Evolutionary conservation across 2,888 invertebrate species (phyloP), one percentile per base, ranked within the genome.

Genomic region (Leptinotarsa rubiginosa): DNA sequence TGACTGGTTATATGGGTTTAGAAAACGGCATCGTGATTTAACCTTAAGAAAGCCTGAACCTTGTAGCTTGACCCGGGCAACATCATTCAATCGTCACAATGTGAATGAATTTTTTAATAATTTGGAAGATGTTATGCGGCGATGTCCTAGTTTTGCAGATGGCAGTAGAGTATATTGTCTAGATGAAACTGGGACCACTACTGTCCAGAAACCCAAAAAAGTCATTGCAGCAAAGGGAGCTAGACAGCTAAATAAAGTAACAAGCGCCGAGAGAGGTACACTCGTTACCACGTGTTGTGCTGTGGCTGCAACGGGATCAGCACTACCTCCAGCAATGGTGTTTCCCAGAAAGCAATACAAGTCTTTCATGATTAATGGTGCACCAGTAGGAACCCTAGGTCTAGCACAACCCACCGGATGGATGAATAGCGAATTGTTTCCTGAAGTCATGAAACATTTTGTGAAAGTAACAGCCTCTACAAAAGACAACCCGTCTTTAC

Each of bases 251-350:
- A n/a, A 16, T 16, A 62, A 79, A 79, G 72, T 82, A 84, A 85
- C 85, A 20, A 85, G 84, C 74, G 84, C 80, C 4, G 86, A 86
- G 78, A 80, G 69, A 22, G 64, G 64, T 16, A 54, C 50, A n/a
- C 76, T 85, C n/a, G 83, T 85, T 47, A 86, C 85, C 7, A 84
- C 83, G 5, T 83, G 84, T 69, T 78, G 78, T 69, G 83, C 84
- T 16, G 71, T 86, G 5, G 77, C 74, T 73, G 86, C 87, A 4
- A 77, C 78, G 71, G 84, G 86, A 50, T 73, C 73, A 50, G 84
- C 25, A 31, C 52, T 74, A 22, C 72, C 84, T 31, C 49, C 49
- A 49, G 49, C 10, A 15, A 49, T 15, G 4, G 16, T 49, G 3
- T 49, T 49, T 16, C 49, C 49, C 16, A 13, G 49, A 13, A 49